phyloP scores from a whole-genome alignment of 1,140 invertebrate species.

The Sitobion miscanthi region DNA sequence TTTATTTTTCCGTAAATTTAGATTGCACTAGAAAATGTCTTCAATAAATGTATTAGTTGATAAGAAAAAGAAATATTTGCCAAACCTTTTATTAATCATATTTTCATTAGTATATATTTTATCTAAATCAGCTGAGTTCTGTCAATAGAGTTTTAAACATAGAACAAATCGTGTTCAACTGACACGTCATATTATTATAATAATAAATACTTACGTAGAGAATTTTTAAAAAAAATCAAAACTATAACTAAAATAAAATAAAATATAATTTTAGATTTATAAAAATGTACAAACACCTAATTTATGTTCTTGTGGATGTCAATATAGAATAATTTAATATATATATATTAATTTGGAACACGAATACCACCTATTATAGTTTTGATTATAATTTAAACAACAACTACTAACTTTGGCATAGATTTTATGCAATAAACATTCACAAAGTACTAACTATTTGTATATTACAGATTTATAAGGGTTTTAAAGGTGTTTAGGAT shows the following conservation, averaged over 20 bases:
- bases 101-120: background rate
- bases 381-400: background rate
- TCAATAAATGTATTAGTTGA: background rate
- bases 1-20: background rate
- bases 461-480: slow-evolving; percentile 9
- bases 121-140: background rate
- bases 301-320: background rate
- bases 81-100: background rate
- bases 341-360: background rate
- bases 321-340: background rate
- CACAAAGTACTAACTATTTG: background rate
- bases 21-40: background rate
- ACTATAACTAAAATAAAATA: background rate
- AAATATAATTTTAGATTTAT: background rate
- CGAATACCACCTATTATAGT: background rate
- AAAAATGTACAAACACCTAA: background rate
- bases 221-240: background rate
- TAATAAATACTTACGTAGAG: too few species aligned
- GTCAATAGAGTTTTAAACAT: too few species aligned
- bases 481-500: background rate
- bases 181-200: too few species aligned
- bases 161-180: too few species aligned
- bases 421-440: background rate
- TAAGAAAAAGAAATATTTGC: background rate
- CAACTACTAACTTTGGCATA: background rate